These are phyloP conservation scores for Aproaerema taeniolella DNA, from an alignment of 2,888 invertebrate genomes.

Conservation along the genomic window DNA sequence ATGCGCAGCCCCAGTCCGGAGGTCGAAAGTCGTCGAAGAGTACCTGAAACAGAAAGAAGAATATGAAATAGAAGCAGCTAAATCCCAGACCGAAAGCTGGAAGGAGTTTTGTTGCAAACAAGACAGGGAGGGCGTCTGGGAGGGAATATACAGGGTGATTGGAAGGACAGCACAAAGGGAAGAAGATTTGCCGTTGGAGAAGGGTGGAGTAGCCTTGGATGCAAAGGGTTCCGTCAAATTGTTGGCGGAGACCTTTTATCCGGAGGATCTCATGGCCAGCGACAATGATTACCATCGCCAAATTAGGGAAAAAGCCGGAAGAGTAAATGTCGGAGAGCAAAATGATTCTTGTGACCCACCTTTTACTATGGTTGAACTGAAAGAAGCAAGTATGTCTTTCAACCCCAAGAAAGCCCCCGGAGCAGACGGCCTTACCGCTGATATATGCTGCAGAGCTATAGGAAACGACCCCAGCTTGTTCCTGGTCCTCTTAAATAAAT, in stretches of 20 bases:
- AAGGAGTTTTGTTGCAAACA: neutral
- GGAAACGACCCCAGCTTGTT: neutral
- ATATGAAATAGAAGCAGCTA: neutral
- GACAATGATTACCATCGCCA: neutral
- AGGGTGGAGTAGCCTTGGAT: neutral
- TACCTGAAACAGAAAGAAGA: neutral
- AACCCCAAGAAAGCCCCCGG: conserved; percentile 12
- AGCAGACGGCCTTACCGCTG: conserved; percentile 10
- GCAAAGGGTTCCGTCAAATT: no score
- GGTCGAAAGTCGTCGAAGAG: neutral
- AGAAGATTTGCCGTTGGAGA: neutral
- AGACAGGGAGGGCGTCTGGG: neutral
- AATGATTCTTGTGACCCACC: neutral
- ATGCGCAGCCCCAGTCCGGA: no score
- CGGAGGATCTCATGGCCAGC: neutral
- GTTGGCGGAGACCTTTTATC: no score
- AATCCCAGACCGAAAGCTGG: neutral
- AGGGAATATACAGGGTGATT: no score
- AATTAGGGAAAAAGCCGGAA: neutral
- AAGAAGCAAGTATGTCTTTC: neutral
- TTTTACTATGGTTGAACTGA: neutral
- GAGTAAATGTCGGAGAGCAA: no score
- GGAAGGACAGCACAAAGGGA: neutral
- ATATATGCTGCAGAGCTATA: conserved; percentile 8
- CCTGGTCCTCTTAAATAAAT: conserved; percentile 7